Percentiles rank a stretch among this genome's conserved stretches.
Conservation (phyloP, 1,140 invertebrate species). For the Ridgeia piscesae region DNA sequence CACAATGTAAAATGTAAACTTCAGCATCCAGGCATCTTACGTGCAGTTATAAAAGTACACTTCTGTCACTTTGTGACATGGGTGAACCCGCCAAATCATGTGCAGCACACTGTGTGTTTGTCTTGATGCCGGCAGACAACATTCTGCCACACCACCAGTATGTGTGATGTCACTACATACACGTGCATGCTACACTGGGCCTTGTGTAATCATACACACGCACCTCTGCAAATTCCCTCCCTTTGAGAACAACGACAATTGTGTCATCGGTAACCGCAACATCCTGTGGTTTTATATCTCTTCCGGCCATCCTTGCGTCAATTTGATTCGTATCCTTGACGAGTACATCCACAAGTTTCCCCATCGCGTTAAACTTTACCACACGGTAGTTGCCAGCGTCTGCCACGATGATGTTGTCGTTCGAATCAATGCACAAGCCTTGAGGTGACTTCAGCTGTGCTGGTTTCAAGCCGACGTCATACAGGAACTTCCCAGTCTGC, state of each 20-base stretch:
- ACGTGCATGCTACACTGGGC: not conserved
- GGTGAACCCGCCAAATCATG: not conserved
- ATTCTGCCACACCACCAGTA: not conserved
- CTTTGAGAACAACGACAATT: conserved; percentile 42
- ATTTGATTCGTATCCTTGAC: conserved; percentile 9
- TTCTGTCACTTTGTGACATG: not conserved
- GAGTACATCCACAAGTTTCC: conserved; percentile 38
- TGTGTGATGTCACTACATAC: not conserved
- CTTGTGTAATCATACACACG: not conserved
- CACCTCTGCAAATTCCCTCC: conserved; percentile 25
- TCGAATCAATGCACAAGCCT: conserved; percentile 22
- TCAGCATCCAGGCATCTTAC: not conserved
- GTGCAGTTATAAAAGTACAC: not conserved
- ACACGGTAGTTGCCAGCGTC: conserved; percentile 26
- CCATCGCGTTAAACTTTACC: conserved; percentile 34
- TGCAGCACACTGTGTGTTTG: not conserved
- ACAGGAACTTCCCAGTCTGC: conserved; percentile 2
- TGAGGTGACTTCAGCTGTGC: conserved; percentile 21
- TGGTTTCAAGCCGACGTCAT: not conserved
- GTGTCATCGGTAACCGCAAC: not conserved
- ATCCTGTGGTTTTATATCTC: not conserved
- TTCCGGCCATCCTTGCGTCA: conserved; percentile 22
- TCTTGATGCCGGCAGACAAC: not conserved
- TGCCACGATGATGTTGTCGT: conserved; percentile 27
- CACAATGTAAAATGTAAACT: not conserved